Percentiles rank a stretch among this genome's conserved stretches.
These are phyloP conservation scores for Apamea monoglypha DNA, from an alignment of 2,888 invertebrate species.

Conservation along the genomic window DNA sequence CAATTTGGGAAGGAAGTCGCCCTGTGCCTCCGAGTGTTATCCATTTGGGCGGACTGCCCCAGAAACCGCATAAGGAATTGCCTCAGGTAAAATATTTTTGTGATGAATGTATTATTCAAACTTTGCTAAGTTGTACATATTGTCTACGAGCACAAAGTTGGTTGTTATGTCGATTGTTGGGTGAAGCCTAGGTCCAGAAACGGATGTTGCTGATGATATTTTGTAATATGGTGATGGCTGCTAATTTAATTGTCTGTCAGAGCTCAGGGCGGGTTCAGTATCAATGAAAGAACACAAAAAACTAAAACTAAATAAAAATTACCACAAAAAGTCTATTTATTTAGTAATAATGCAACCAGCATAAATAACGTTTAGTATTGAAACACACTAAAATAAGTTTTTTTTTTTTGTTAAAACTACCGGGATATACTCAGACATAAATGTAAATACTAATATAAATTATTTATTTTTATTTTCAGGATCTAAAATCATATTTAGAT, in stretches of 20 bases:
- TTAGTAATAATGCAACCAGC: too few species aligned
- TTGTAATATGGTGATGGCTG: too few species aligned
- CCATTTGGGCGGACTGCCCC: constrained; percentile 82
- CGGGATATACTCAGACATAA: neutral
- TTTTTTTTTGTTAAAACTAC: too few species aligned
- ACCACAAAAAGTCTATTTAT: too few species aligned
- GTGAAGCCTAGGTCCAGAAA: too few species aligned
- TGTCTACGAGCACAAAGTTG: neutral
- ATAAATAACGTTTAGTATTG: too few species aligned
- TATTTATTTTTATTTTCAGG: constrained; percentile 65
- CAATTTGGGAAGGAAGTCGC: constrained; percentile 75
- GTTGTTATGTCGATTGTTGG: neutral
- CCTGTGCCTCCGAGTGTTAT: constrained; percentile 82
- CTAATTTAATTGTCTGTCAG: too few species aligned
- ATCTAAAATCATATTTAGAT: constrained; percentile 78
- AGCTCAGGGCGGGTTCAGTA: too few species aligned
- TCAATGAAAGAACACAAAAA: too few species aligned
- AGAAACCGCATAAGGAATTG: constrained; percentile 76
- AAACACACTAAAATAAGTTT: too few species aligned
- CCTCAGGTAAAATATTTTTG: constrained; percentile 74
- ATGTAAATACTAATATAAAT: neutral
- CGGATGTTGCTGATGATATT: too few species aligned
- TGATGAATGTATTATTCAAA: neutral
- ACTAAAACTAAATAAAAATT: too few species aligned
- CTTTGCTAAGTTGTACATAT: neutral